Base-by-base conservation (phyloP, 1,140 invertebrate genomes). In the Bombus confusus region DNA sequence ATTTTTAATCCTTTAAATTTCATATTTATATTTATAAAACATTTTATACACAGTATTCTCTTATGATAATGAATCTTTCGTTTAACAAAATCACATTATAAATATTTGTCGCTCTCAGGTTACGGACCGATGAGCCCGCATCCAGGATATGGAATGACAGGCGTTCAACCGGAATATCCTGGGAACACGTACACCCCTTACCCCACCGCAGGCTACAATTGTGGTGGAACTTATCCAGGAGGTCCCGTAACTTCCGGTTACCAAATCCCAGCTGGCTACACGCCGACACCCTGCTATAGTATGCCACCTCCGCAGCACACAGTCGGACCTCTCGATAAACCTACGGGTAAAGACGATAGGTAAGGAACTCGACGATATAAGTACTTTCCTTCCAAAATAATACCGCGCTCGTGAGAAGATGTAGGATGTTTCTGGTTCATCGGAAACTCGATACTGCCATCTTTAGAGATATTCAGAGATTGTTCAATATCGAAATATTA, bases 61-160 rank as follows among this genome's bases (percentile, higher is more conserved):
- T n/a, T 18, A n/a, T 59, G 3, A 39, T 10, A 28, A 41, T 28
- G 47, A 52, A 52, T 52, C 47, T 28, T 39, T 8, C 0, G 15
- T 71, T 28, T 5, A 9, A 57, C 15, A 43, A 74, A 3, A 22
- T 47, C 6, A 13, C 47, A 22, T 5, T 79, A 12, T 43, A 37
- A 64, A 62, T 74, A 47, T 77, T 59, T 82, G 47, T 72, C 15
- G 9, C 80, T 76, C 28, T 57, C 93, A 98, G 97, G 97, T 80
- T 98, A 98, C 92, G 97, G 97, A 68, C 96, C 97, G 28, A 97
- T 97, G 94, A 98, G 97, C 93, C 97, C 97, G 3, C 97, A 98
- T 95, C 97, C 97, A 9, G 97, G 97, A 1, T 98, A 98, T 92
- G 97, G 97, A 1, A 97, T 98, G 95, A 95, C 96, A 10, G 96